A percentile compares a stretch with the other conserved stretches of the same genome.
Conservation (phyloP, 2,797 vertebrate species). For the Rhabdomys pumilio region DNA sequence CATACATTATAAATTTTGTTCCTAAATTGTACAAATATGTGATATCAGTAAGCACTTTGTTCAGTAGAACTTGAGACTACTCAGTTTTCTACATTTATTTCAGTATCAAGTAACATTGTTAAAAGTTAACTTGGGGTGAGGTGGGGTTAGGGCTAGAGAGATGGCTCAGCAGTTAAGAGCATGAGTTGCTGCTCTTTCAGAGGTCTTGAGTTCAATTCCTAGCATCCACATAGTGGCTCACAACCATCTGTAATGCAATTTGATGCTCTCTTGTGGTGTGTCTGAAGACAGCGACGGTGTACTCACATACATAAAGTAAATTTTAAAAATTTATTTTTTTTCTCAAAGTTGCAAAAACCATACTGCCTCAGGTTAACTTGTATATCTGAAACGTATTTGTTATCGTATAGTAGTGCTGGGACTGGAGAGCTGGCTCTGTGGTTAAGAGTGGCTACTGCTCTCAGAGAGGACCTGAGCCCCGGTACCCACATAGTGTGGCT, state of each 20-base stretch:
- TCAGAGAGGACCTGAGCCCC: neutral
- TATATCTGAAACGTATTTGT: constrained; percentile 53
- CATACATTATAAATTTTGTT: constrained; percentile 35
- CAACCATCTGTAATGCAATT: neutral
- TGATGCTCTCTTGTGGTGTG: neutral
- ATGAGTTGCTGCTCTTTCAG: neutral
- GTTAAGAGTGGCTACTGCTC: neutral
- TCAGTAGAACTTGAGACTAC: neutral
- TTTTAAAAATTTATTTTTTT: neutral
- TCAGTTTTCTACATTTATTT: neutral
- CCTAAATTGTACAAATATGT: neutral
- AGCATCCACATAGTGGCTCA: neutral
- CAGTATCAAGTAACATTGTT: constrained; percentile 2
- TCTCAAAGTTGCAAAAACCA: neutral
- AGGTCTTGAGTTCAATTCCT: neutral
- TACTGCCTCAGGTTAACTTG: constrained; percentile 31
- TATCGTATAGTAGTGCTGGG: neutral
- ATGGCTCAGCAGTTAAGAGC: neutral
- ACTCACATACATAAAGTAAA: neutral
- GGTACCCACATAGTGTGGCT: no score
- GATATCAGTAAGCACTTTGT: neutral
- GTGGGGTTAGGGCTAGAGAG: neutral
- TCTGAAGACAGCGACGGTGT: neutral
- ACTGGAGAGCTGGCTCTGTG: neutral
- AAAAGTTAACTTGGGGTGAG: neutral